Percentiles rank a stretch among this genome's conserved stretches.
These are phyloP conservation scores for Drosophila kepulauana DNA, from an alignment of 1,140 invertebrate genomes.

Conservation along the genomic window DNA sequence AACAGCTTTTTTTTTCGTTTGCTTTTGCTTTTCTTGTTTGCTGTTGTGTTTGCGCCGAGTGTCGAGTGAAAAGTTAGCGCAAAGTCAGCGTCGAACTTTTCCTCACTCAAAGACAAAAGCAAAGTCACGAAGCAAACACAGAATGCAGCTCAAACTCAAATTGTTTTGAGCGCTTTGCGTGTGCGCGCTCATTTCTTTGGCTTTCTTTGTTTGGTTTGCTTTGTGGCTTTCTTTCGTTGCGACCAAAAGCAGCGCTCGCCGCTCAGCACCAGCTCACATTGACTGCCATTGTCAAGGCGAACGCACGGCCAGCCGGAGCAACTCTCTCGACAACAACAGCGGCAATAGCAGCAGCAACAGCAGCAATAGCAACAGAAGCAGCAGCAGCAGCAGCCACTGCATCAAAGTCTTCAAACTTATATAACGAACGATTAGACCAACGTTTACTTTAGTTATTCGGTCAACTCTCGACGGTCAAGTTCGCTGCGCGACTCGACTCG, in stretches of 20 bases:
- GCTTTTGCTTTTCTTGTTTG: no score
- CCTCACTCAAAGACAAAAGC: conserved; percentile 31
- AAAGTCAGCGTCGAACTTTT: conserved; percentile 16
- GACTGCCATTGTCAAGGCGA: conserved; percentile 84
- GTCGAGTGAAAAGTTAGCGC: conserved; percentile 25
- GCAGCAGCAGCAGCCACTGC: conserved; percentile 45
- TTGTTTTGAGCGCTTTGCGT: conserved; percentile 62
- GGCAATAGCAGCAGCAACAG: conserved; percentile 15
- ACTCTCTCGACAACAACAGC: conserved; percentile 38
- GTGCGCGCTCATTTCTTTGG: conserved; percentile 78
- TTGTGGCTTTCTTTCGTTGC: conserved; percentile 71
- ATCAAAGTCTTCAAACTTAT: conserved; percentile 82
- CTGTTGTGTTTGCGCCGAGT: background rate
- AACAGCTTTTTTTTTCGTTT: conserved; percentile 28
- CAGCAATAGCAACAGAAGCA: conserved; percentile 36
- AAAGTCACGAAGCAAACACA: conserved; percentile 28
- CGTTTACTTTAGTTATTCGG: conserved; percentile 84
- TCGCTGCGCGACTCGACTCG: conserved; percentile 73
- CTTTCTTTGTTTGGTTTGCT: conserved; percentile 72
- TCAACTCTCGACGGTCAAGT: conserved; percentile 85
- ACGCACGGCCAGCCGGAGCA: conserved; percentile 71
- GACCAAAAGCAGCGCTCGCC: conserved; percentile 56
- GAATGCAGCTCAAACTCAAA: conserved; percentile 42
- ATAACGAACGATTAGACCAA: conserved; percentile 83
- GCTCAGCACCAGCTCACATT: conserved; percentile 70